Evolutionary conservation across 2,113 vertebrate species (phyloP).

Genomic region (Nesospiza acunhae): DNA sequence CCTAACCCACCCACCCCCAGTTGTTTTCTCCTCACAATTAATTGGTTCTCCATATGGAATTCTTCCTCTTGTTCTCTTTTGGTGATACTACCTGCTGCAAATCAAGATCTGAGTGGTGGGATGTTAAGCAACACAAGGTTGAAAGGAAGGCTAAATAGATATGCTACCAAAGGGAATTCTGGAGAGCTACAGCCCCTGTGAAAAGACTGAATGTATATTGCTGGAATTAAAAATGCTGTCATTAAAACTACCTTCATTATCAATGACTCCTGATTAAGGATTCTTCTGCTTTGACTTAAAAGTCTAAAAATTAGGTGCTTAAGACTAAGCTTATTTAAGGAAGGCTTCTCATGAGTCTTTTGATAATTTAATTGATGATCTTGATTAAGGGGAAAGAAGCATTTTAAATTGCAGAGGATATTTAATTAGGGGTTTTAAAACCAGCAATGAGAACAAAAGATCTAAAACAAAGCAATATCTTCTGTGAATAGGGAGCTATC

Average conservation of each 20-base stretch:
- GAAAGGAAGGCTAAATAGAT: not conserved
- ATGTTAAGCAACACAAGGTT: not conserved
- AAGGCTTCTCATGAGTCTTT: not conserved
- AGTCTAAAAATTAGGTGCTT: not conserved
- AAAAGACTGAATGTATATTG: not conserved
- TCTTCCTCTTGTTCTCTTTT: not conserved
- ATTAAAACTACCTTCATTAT: not conserved
- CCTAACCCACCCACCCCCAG: accelerated
- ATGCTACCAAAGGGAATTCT: not conserved
- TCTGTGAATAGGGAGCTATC: not conserved
- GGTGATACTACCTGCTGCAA: not conserved
- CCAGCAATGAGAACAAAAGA: not conserved
- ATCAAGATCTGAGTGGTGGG: not conserved
- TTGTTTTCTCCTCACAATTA: not conserved
- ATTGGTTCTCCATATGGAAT: not conserved
- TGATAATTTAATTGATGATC: not conserved
- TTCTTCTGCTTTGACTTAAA: not conserved
- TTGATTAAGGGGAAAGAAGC: not conserved
- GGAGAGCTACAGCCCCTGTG: not conserved
- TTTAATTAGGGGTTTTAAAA: not conserved
- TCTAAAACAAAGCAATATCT: not conserved
- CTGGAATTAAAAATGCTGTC: not conserved
- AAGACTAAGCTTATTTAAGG: not conserved
- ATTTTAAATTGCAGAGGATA: not conserved
- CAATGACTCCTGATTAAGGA: not conserved